Conservation (phyloP, 2,113 vertebrate species). For the Candoia aspera region DNA sequence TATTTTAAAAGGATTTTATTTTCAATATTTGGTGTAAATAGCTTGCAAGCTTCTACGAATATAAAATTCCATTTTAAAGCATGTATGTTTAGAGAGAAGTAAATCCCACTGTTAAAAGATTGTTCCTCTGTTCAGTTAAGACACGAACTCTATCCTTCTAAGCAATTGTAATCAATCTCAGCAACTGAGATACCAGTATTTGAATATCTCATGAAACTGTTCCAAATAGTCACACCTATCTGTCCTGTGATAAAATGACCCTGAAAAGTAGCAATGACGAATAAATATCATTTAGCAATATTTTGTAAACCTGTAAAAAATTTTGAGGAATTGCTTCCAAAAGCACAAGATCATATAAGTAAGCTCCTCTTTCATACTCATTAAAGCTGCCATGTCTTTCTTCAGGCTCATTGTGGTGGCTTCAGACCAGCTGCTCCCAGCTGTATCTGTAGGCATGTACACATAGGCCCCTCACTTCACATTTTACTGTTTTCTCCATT, state of each 20-base stretch:
- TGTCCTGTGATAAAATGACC: not conserved
- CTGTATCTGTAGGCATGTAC: not conserved
- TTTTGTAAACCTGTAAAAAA: not conserved
- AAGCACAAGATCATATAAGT: not conserved
- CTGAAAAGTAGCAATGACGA: not conserved
- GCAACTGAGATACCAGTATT: not conserved
- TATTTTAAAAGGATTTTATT: not conserved
- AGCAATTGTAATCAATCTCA: not conserved
- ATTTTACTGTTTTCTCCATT: not conserved
- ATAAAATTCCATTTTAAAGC: not conserved
- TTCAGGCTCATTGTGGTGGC: not conserved
- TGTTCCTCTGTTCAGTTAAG: too few species aligned
- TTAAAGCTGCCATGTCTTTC: not conserved
- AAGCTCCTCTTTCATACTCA: not conserved
- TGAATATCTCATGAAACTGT: not conserved
- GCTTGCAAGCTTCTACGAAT: not conserved
- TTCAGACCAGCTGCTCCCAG: not conserved
- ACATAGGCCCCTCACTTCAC: not conserved
- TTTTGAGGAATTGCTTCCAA: not conserved
- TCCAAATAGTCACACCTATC: not conserved
- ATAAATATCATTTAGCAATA: not conserved
- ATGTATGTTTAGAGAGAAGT: not conserved
- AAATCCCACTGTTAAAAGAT: not conserved
- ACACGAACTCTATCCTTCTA: too few species aligned
- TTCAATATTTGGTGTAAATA: not conserved